phyloP scores from a whole-genome alignment of 2,888 invertebrate species.

The Petrolisthes manimaculis region DNA sequence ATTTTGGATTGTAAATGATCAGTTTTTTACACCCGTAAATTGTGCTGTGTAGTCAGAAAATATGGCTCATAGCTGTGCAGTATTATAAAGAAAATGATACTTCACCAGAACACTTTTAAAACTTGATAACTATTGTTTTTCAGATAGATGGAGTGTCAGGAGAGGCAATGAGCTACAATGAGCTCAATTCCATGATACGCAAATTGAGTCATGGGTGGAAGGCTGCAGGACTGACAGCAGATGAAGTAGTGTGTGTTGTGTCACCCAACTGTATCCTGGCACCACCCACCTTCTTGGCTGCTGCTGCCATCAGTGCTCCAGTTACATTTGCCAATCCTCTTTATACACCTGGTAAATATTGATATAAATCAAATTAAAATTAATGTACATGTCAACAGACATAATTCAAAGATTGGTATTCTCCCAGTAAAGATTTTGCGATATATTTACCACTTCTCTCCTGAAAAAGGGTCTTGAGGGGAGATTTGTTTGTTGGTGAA shows the following conservation, averaged over 20 bases:
- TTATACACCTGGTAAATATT: constrained; percentile 46
- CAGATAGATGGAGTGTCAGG: constrained; percentile 52
- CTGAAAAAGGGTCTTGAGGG: too few species aligned
- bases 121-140: background rate
- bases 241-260: constrained; percentile 47
- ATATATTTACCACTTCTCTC: too few species aligned
- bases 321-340: constrained; percentile 55
- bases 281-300: constrained; percentile 38
- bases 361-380: background rate
- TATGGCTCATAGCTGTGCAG: too few species aligned
- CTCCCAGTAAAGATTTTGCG: too few species aligned
- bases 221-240: constrained; percentile 35
- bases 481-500: too few species aligned
- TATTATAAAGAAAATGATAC: too few species aligned
- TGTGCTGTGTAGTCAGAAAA: too few species aligned
- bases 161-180: constrained; percentile 33
- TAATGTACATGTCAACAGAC: too few species aligned
- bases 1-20: too few species aligned
- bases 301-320: constrained; percentile 30
- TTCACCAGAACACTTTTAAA: too few species aligned
- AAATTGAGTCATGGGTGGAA: constrained; percentile 48
- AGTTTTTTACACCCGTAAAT: too few species aligned
- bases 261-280: constrained; percentile 42
- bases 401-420: background rate
- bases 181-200: constrained; percentile 24